phyloP scores from a whole-genome alignment of 2,797 vertebrate species.

The Cossypha polioptera region DNA sequence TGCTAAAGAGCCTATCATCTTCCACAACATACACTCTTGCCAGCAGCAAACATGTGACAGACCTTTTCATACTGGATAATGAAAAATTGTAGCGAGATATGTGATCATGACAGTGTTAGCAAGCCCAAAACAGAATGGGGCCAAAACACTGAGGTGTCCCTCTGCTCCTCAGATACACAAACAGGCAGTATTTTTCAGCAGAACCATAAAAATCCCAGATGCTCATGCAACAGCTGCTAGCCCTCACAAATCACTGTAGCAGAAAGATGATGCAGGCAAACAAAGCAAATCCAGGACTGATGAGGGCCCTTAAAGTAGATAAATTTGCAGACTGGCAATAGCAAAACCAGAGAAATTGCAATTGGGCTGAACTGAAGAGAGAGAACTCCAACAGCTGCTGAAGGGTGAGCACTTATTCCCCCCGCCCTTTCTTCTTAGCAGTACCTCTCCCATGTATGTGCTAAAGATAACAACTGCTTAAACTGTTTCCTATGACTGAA shows the following conservation, averaged over 20 bases:
- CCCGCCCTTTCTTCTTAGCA: accelerated
- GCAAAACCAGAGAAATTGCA: background rate
- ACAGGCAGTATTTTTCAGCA: background rate
- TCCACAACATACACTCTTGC: background rate
- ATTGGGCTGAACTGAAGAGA: background rate
- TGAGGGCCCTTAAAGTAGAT: background rate
- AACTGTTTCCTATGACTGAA: background rate
- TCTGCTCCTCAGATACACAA: background rate
- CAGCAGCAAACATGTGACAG: background rate
- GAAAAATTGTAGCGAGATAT: background rate
- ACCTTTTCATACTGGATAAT: background rate
- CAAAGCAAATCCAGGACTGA: background rate
- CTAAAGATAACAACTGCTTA: background rate
- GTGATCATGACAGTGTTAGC: background rate
- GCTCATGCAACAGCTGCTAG: background rate
- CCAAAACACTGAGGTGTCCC: background rate
- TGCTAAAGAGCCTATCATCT: background rate
- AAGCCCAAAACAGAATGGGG: background rate
- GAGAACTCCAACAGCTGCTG: background rate
- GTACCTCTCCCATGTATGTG: background rate
- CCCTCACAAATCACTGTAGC: background rate
- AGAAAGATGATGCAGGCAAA: background rate
- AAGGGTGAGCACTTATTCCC: background rate
- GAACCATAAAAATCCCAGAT: background rate
- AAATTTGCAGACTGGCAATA: background rate